These are phyloP conservation scores for Rhadina sibilatrix DNA, from an alignment of 2,113 vertebrate species.

Conservation along the genomic window DNA sequence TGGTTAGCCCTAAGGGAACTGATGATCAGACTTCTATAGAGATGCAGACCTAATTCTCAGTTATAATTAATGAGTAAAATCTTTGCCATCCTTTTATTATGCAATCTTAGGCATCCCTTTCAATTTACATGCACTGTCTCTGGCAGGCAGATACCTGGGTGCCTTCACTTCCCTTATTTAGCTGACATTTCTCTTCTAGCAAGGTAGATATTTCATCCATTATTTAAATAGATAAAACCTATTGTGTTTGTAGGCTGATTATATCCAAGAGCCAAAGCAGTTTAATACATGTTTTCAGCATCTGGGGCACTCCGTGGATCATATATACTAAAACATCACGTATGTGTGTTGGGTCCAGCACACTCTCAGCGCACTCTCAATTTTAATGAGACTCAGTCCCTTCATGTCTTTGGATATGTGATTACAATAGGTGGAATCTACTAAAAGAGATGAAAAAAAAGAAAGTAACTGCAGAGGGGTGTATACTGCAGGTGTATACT, in stretches of 20 bases:
- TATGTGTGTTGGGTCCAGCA: neutral
- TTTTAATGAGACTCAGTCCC: neutral
- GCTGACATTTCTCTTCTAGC: neutral
- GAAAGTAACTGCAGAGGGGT: neutral
- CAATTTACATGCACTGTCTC: neutral
- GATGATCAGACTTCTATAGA: neutral
- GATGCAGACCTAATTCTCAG: neutral
- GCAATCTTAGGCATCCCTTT: neutral
- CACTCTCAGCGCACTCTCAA: rapidly evolving
- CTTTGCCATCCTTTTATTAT: neutral
- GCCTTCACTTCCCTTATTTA: neutral
- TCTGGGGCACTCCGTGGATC: neutral
- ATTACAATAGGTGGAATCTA: neutral
- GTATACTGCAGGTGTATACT: no score
- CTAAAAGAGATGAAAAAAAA: neutral
- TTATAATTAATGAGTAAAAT: neutral
- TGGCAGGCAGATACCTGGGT: neutral
- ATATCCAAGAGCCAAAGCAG: neutral
- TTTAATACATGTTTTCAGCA: neutral
- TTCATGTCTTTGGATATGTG: rapidly evolving
- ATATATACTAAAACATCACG: neutral
- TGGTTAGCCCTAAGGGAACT: neutral
- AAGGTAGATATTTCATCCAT: neutral
- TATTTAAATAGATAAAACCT: neutral
- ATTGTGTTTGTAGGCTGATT: neutral